Conservation (phyloP, 2,113 vertebrate genomes). For the Coptodon rendalli region DNA sequence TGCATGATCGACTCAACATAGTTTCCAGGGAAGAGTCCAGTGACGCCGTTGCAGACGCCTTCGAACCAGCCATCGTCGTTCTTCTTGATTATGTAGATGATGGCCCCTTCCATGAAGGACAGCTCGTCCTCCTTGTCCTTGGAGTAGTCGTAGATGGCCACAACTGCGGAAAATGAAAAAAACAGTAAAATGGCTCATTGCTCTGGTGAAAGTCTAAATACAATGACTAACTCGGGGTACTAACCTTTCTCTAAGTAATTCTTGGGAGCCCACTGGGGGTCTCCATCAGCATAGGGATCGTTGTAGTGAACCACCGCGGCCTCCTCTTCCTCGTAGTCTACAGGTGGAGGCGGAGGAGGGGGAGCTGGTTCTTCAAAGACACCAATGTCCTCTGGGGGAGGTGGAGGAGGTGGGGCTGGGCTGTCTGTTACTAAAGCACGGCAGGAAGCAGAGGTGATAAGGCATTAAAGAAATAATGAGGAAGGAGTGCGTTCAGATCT, state of each 20-base stretch:
- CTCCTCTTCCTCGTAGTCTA: constrained; percentile 97
- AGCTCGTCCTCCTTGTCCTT: constrained; percentile 99
- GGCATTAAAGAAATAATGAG: not conserved
- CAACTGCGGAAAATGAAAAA: constrained; percentile 70
- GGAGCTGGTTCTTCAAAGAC: constrained; percentile 93
- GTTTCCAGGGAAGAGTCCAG: constrained; percentile 97
- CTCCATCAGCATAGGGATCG: constrained; percentile 94
- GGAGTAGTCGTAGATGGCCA: constrained; percentile 97
- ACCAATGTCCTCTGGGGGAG: constrained; percentile 89
- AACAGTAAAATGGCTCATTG: not conserved
- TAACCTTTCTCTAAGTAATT: constrained; percentile 94
- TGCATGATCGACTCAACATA: constrained; percentile 99
- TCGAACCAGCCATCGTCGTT: constrained; percentile 99
- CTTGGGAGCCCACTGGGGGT: constrained; percentile 96
- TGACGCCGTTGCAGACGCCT: constrained; percentile 93
- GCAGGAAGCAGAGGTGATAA: not conserved
- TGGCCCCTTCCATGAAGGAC: constrained; percentile 97
- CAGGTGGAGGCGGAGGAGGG: constrained; percentile 90
- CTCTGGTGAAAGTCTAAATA: not conserved
- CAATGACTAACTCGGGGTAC: not conserved
- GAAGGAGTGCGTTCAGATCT: not conserved
- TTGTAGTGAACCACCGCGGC: constrained; percentile 91
- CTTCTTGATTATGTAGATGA: constrained; percentile 99
- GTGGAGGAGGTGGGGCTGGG: constrained; percentile 91
- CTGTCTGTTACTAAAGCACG: constrained; percentile 88